Base-by-base conservation (phyloP, 2,113 vertebrate genomes). In the Tetraodon nigroviridis region DNA sequence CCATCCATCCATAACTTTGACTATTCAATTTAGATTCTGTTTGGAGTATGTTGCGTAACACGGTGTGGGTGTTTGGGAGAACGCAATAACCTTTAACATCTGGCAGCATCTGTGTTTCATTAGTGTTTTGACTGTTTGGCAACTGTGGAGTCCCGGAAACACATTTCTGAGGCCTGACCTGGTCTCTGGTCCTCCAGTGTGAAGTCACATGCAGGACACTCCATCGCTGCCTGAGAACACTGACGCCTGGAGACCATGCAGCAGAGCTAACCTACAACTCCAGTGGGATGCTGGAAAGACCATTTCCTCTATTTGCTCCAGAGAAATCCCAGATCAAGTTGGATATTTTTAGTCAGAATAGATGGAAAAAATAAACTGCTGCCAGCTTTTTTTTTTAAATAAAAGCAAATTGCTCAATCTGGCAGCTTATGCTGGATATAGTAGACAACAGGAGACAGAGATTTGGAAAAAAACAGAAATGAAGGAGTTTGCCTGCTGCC, bases 71-170 rank as follows among this genome's bases (percentile, higher is more conserved):
- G 58, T 67, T 42, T 49, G 1, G 44, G 19, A 51, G 59, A 62
- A 52, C 44, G 16, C 17, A 24, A 44, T 72, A 67, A 32, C 62
- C 78, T 82, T 53, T 67, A 59, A 78, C 70, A 81, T 82, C 65
- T 76, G 64, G 60, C 10, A 53, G 68, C 86, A 89, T 77, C 58
- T 90, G 87, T 76, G 44, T 71, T 65, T 69, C 55, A 85, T 87
- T 85, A 76, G 20, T 44, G 72, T 59, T 74, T 61, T 56, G 52
- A 84, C 63, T 69, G 22, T 75, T 50, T 29, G 60, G 64, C 82
- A 85, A 79, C 74, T 84, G 78, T 59, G 56, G 61, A 75, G 74
- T 60, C 42, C 51, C 42, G 67, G 65, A 62, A 81, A 32, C 45
- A 68, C 56, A 73, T 83, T 70, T 77, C 19, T 27, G 51, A 49